Conservation (phyloP, 64 coral and sea anemone genomes). For the Hydrozoanthus tunicans region DNA sequence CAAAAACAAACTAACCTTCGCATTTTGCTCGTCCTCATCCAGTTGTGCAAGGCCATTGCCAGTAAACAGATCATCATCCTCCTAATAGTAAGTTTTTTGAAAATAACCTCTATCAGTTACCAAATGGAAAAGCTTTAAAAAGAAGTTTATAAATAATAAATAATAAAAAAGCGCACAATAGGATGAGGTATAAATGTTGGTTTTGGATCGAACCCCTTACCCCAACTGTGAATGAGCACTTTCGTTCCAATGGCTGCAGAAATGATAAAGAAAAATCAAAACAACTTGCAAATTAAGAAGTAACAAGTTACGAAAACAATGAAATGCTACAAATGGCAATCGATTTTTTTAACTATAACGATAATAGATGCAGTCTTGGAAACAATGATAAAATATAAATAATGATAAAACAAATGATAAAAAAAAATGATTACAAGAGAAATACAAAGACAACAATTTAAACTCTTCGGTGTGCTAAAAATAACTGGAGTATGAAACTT, state of each 20-base stretch:
- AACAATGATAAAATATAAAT: too few relatives aligned
- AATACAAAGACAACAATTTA: neutral
- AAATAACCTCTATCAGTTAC: neutral
- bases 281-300: neutral
- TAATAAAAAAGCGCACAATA: neutral
- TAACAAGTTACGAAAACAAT: neutral
- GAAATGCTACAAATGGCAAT: neutral
- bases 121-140: neutral
- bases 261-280: neutral
- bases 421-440: neutral
- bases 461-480: neutral
- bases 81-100: conserved; percentile 14
- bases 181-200: too few relatives aligned
- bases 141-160: neutral
- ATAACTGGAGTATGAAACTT: too few relatives aligned
- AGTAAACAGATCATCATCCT: conserved; percentile 84
- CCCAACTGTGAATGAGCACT: conserved; percentile 57
- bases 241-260: conserved; percentile 39
- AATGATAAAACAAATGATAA: too few relatives aligned
- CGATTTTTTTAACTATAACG: too few relatives aligned
- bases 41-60: conserved; percentile 58
- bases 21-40: conserved; percentile 19
- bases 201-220: conserved; percentile 5
- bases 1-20: conserved; percentile 8
- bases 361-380: too few relatives aligned